Conservation (phyloP, 2,797 vertebrate species). For the Mormyrus proboscirostris region DNA sequence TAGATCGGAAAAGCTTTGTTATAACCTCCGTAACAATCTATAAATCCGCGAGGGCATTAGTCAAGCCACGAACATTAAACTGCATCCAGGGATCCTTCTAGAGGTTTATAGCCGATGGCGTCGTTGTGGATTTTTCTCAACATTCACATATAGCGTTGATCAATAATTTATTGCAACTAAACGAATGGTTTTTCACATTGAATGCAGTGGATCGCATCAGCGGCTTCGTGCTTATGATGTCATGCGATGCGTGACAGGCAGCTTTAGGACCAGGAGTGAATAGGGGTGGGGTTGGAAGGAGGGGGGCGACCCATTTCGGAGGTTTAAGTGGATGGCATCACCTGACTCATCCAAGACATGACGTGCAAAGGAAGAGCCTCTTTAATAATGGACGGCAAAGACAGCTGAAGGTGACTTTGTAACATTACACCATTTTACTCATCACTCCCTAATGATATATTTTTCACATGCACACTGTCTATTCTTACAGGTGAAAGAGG, state of each 20-base stretch:
- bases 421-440: constrained; percentile 48
- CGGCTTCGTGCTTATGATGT: neutral
- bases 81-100: neutral
- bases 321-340: neutral
- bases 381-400: constrained; percentile 52
- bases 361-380: constrained; percentile 35
- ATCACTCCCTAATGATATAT: constrained; percentile 34
- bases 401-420: constrained; percentile 45
- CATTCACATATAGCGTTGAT: neutral
- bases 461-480: constrained; percentile 44
- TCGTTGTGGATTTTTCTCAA: neutral
- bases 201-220: neutral
- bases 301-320: neutral
- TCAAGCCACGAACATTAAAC: neutral
- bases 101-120: neutral
- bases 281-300: neutral
- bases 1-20: neutral
- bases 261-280: neutral
- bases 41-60: neutral
- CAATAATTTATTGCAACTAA: constrained; percentile 4
- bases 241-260: neutral
- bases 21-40: neutral
- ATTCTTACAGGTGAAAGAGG: neutral
- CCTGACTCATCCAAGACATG: constrained; percentile 29
- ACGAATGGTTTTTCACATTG: neutral